phyloP scores from a whole-genome alignment of 2,888 invertebrate genomes.

The Drosophila ezoana region DNA sequence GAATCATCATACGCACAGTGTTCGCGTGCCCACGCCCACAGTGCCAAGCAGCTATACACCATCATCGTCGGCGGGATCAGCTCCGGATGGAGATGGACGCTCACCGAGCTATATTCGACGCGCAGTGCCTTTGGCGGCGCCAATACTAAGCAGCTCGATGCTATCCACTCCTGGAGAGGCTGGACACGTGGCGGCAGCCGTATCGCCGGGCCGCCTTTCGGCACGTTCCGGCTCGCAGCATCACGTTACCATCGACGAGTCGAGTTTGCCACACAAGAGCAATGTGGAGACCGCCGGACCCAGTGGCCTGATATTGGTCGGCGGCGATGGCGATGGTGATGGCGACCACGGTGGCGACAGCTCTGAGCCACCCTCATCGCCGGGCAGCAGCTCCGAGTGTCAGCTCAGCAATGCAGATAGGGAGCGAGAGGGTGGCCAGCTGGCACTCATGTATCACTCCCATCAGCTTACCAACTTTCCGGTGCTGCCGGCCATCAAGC shows the following conservation, averaged over 20 bases:
- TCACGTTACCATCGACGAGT: conserved; percentile 85
- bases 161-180: conserved; percentile 40
- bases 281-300: conserved; percentile 66
- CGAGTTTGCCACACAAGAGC: conserved; percentile 80
- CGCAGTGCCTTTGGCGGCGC: conserved; percentile 33
- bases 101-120: conserved; percentile 50
- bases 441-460: conserved; percentile 85
- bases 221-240: conserved; percentile 83
- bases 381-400: conserved; percentile 74
- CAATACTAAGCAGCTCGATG: conserved; percentile 50
- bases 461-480: conserved; percentile 84
- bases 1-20: conserved; percentile 82
- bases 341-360: conserved; percentile 71
- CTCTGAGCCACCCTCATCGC: conserved; percentile 80
- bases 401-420: conserved; percentile 68
- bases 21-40: conserved; percentile 79
- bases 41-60: conserved; percentile 76
- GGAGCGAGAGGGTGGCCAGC: conserved; percentile 80
- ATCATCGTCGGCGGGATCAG: conserved; percentile 21
- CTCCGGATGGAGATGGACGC: conserved; percentile 33
- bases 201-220: conserved; percentile 86
- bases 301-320: conserved; percentile 64
- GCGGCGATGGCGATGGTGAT: conserved; percentile 71
- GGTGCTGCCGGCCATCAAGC: conserved; percentile 83
- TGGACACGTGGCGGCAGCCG: conserved; percentile 84